These are phyloP conservation scores for Episyrphus balteatus DNA, from an alignment of 1,140 invertebrate genomes.

Conservation along the genomic window DNA sequence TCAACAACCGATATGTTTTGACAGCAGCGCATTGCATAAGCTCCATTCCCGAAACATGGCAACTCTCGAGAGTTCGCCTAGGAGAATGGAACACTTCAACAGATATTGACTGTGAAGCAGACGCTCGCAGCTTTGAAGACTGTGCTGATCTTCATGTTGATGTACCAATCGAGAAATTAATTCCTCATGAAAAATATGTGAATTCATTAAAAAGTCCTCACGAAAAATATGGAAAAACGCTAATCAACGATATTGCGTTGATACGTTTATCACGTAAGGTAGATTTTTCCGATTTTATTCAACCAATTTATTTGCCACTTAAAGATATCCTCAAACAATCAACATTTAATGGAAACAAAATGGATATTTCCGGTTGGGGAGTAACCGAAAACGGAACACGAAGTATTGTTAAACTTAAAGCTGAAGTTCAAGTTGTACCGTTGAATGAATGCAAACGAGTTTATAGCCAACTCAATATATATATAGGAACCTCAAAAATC, in stretches of 20 bases:
- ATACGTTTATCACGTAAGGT: constrained; percentile 51
- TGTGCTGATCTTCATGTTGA: constrained; percentile 48
- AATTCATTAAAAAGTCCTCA: constrained; percentile 43
- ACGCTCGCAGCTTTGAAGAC: constrained; percentile 25
- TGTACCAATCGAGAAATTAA: constrained; percentile 48
- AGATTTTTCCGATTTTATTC: constrained; percentile 52
- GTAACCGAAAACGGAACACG: constrained; percentile 51
- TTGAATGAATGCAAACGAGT: constrained; percentile 22
- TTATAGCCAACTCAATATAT: constrained; percentile 20
- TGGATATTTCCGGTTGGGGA: constrained; percentile 75
- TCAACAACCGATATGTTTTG: constrained; percentile 42
- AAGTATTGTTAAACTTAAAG: constrained; percentile 48
- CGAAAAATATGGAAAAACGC: too few relatives aligned
- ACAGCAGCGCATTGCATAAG: constrained; percentile 48
- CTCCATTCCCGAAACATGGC: constrained; percentile 42
- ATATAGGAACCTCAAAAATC: constrained; percentile 38
- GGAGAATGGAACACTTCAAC: constrained; percentile 34
- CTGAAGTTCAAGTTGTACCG: constrained; percentile 22
- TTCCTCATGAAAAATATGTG: constrained; percentile 57
- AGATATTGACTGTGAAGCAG: constrained; percentile 29
- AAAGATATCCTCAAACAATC: constrained; percentile 31
- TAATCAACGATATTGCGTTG: constrained; percentile 73
- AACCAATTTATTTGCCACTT: constrained; percentile 69
- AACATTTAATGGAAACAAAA: constrained; percentile 40
- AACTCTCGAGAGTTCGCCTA: constrained; percentile 28